Evolutionary conservation across 2,888 invertebrate species (phyloP).

Genomic region (Baccha elongata): DNA sequence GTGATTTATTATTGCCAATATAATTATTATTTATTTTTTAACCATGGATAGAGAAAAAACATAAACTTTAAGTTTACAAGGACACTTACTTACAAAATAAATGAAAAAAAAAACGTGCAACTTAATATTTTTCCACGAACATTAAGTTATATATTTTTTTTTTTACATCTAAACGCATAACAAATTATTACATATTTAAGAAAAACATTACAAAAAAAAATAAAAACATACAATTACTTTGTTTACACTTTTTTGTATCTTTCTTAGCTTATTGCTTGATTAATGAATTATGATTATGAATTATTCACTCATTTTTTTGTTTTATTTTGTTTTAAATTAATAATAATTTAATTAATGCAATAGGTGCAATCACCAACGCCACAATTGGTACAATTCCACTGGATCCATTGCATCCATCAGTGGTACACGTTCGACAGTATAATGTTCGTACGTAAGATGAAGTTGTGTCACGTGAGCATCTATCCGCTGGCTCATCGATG

Average conservation of each 20-base stretch:
- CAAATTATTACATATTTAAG: slow-evolving; percentile 45
- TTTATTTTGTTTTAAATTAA: slow-evolving; percentile 47
- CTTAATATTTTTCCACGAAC: slow-evolving; percentile 28
- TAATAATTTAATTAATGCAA: slow-evolving; percentile 74
- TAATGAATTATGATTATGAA: slow-evolving; percentile 67
- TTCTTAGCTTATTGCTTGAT: slow-evolving; percentile 32
- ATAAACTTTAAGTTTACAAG: slow-evolving; percentile 48
- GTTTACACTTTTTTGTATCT: slow-evolving; percentile 46
- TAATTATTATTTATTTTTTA: slow-evolving; percentile 3
- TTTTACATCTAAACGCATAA: slow-evolving; percentile 30
- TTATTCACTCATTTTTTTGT: slow-evolving; percentile 46
- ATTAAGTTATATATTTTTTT: slow-evolving; percentile 21
- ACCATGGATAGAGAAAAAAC: slow-evolving; percentile 32
- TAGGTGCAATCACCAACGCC: slow-evolving; percentile 76
- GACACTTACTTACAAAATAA: slow-evolving; percentile 46
- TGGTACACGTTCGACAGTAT: slow-evolving; percentile 81
- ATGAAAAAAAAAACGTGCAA: slow-evolving; percentile 5
- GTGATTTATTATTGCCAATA: slow-evolving; percentile 53
- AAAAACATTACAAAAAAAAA: slow-evolving; percentile 21
- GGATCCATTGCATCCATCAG: slow-evolving; percentile 81
- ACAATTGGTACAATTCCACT: slow-evolving; percentile 76
- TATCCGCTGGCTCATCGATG: slow-evolving; percentile 80
- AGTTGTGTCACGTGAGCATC: slow-evolving; percentile 80
- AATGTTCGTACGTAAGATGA: slow-evolving; percentile 81
- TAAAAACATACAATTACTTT: slow-evolving; percentile 52